A percentile compares a stretch with the other conserved stretches of the same genome.
Conservation (phyloP, 2,113 vertebrate genomes). For the Hippocampus zosterae region DNA sequence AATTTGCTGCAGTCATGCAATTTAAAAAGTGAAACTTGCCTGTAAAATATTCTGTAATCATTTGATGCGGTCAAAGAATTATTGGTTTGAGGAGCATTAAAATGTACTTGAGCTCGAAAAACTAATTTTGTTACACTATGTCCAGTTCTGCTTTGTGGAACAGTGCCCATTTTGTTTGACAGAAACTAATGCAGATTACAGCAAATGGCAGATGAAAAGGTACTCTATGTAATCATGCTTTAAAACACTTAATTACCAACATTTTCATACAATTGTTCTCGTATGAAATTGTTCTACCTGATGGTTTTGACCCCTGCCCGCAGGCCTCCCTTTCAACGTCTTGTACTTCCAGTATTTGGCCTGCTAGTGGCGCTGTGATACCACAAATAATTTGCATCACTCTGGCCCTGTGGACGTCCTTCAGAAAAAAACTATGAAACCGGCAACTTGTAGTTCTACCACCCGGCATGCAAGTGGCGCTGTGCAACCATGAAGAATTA, state of each 20-base stretch:
- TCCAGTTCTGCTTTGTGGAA: too few species aligned
- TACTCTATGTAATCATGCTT: too few species aligned
- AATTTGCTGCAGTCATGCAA: neutral
- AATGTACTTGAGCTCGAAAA: neutral
- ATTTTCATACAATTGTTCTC: too few species aligned
- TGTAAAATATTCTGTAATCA: neutral
- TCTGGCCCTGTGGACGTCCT: neutral
- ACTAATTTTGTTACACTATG: neutral
- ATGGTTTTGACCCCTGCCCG: too few species aligned
- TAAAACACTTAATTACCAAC: too few species aligned
- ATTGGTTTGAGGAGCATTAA: neutral
- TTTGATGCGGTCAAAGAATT: neutral
- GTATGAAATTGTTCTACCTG: too few species aligned
- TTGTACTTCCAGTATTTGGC: neutral
- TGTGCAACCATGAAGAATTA: neutral
- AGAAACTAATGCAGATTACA: neutral
- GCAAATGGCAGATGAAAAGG: too few species aligned
- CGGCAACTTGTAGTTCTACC: neutral
- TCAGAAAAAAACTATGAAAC: neutral
- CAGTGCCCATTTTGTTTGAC: neutral
- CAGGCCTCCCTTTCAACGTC: too few species aligned
- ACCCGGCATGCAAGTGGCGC: neutral
- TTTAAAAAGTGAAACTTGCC: neutral
- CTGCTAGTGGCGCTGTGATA: neutral
- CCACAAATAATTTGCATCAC: neutral